A percentile compares a stretch with the other conserved stretches of the same genome.
phyloP scores from a whole-genome alignment of 2,797 vertebrate genomes.

The Megaceryle alcyon region DNA sequence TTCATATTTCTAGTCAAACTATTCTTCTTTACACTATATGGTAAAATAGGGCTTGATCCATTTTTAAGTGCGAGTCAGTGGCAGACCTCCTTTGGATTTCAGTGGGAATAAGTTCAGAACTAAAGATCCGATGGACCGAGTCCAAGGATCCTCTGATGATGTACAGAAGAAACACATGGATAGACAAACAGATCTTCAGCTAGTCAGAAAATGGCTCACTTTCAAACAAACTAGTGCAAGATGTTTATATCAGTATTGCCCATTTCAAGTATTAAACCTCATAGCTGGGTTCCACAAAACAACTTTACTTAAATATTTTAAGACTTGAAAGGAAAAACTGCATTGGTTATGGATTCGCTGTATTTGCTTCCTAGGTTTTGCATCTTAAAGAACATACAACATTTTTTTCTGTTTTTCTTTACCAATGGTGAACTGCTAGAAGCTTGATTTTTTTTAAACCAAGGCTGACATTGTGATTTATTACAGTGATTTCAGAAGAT shows the following conservation, averaged over 20 bases:
- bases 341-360: not conserved
- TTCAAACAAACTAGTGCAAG: constrained; percentile 43
- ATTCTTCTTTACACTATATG: not conserved
- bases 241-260: not conserved
- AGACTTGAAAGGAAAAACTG: not conserved
- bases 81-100: constrained; percentile 20
- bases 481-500: constrained; percentile 26
- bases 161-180: constrained; percentile 37
- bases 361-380: not conserved
- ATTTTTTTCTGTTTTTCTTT: constrained; percentile 1
- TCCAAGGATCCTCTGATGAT: constrained; percentile 54
- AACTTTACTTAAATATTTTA: not conserved
- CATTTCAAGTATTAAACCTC: constrained; percentile 8
- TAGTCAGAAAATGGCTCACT: constrained; percentile 49
- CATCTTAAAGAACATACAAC: not conserved
- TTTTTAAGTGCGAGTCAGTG: not conserved
- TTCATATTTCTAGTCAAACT: not conserved
- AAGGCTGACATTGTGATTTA: constrained; percentile 17
- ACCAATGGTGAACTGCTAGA: not conserved
- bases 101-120: constrained; percentile 42
- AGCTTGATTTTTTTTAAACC: not conserved
- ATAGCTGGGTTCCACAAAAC: not conserved
- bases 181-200: constrained; percentile 27
- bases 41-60: not conserved
- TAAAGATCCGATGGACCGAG: not conserved